Base-by-base conservation (phyloP, 2,797 vertebrate genomes). In the Ammospiza maritima region DNA sequence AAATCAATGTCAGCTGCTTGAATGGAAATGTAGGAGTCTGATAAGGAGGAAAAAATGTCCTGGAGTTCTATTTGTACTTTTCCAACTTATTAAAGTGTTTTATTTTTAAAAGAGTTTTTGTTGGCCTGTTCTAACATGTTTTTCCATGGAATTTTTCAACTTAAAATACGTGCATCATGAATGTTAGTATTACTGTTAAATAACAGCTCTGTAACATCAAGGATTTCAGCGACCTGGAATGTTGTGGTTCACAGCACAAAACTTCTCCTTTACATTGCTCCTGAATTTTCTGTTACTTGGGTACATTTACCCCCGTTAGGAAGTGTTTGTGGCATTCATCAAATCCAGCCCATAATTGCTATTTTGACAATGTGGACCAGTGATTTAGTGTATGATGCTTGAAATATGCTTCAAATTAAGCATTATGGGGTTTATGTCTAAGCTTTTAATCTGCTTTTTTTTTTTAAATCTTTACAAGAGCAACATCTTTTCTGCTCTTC, bases 1-100 rank as follows among this genome's bases (percentile, higher is more conserved):
- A 97, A 97, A 98, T 98, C 90, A 96, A 29, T 94, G 94, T 97
- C 97, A 97, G 96, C 95, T 97, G 97, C 94, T 95, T 92, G 89
- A 97, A 78, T 96, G 89, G 92, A 96, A 96, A 96, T 95, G 66
- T 94, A 84, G 84, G 95, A 97, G 88, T 96, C 79, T 97, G 97
- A 97, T 97, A 95, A 96, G 85, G 91, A 89, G 94, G 91, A 97
- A 95, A 81, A 93, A 97, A 96, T 94, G 95, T 95, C 71, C 62
- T 94, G 56, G 65, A 62, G 48, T 94, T 94, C 54, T 89, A 89
- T 86, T 96, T 4, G 2, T 84, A 69, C 76, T 82, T 77, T 60
- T 60, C 80, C 48, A 93, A 62, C 34, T 75, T 73, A 88, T 0
- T 90, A 69, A 93, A 93, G 95, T 85, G 36, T 62, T 86, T 90